Conservation (phyloP, 2,113 vertebrate genomes). For the Erythrocercus mccallii region DNA sequence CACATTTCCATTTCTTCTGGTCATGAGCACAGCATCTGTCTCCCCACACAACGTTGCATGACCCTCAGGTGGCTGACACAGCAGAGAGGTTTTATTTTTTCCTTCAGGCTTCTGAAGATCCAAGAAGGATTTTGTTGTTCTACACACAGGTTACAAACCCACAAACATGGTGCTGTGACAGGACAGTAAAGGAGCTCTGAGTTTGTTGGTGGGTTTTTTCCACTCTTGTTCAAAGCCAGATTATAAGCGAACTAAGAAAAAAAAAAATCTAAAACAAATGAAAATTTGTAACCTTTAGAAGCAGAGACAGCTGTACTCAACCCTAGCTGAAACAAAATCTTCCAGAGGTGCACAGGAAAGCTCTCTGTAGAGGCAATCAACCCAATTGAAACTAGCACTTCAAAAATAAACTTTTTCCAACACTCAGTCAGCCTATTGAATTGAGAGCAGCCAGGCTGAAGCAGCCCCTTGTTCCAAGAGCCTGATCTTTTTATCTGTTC, state of each 20-base stretch:
- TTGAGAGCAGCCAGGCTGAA: not conserved
- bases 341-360: not conserved
- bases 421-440: accelerated
- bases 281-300: not conserved
- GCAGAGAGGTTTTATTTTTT: not conserved
- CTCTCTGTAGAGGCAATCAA: not conserved
- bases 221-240: not conserved
- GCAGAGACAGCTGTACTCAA: not conserved
- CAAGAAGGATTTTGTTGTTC: not conserved
- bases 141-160: not conserved
- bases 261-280: not conserved
- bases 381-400: accelerated
- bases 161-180: not conserved
- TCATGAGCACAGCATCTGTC: accelerated
- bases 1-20: not conserved
- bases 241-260: not conserved
- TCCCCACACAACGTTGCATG: accelerated
- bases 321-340: not conserved
- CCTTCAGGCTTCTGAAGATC: not conserved
- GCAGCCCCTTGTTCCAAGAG: accelerated
- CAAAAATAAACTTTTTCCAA: not conserved
- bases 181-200: not conserved
- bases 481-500: not conserved
- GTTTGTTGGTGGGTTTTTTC: not conserved
- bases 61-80: not conserved